A percentile compares a stretch with the other conserved stretches of the same genome.
phyloP scores from a whole-genome alignment of 2,113 vertebrate species.

The Parotia lawesii region DNA sequence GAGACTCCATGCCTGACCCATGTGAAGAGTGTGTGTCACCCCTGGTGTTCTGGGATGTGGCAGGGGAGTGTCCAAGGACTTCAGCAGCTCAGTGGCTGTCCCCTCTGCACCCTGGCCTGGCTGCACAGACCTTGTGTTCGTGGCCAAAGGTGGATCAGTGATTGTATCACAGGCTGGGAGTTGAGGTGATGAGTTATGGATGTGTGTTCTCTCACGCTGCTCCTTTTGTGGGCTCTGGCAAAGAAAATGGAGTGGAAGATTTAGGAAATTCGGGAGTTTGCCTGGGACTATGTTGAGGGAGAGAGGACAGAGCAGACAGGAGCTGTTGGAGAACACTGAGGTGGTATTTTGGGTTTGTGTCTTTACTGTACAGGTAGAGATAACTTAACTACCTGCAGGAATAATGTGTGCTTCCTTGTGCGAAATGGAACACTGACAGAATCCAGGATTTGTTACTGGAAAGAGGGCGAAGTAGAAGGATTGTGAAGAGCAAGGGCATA shows the following conservation, averaged over 20 bases:
- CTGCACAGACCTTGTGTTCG: neutral
- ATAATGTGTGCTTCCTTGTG: neutral
- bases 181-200: neutral
- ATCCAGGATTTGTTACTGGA: neutral
- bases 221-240: neutral
- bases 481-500: neutral
- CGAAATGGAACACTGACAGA: neutral
- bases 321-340: neutral
- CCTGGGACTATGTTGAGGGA: neutral
- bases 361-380: neutral
- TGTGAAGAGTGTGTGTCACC: neutral
- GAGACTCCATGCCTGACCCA: neutral
- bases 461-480: neutral
- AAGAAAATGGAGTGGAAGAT: neutral
- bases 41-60: neutral
- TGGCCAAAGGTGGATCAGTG: neutral
- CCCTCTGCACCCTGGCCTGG: neutral
- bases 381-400: neutral
- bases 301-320: neutral
- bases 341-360: neutral
- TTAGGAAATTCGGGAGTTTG: neutral
- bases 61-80: neutral
- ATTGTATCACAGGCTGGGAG: accelerated
- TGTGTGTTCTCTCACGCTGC: accelerated
- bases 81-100: neutral